phyloP scores from a whole-genome alignment of 1,140 invertebrate species.

The Plutomurus gul region DNA sequence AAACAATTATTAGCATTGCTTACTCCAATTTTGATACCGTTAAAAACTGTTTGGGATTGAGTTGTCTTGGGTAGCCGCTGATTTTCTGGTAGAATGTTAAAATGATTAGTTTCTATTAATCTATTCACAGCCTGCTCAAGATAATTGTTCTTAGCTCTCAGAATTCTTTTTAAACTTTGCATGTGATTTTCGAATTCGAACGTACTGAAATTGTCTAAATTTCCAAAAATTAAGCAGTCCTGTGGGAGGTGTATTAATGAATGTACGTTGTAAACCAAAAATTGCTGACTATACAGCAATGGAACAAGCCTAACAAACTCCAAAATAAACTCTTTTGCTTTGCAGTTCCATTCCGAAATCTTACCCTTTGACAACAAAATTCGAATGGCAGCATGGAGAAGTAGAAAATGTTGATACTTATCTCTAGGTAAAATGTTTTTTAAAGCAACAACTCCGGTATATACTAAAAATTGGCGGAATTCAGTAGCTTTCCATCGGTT shows the following conservation, averaged over 20 bases:
- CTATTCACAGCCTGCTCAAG: neutral
- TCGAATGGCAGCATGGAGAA: neutral
- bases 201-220: neutral
- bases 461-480: neutral
- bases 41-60: no score
- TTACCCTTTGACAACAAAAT: neutral
- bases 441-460: neutral
- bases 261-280: constrained; percentile 18
- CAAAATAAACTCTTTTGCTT: neutral
- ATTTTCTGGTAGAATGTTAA: no score
- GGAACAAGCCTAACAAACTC: neutral
- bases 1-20: no score
- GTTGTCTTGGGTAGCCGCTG: no score
- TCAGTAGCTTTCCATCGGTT: neutral
- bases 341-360: neutral
- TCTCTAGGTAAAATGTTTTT: neutral
- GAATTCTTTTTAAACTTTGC: neutral
- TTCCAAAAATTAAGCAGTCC: neutral
- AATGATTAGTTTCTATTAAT: no score
- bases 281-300: neutral
- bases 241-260: neutral
- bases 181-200: constrained; percentile 17
- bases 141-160: neutral
- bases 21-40: no score
- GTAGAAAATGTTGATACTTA: neutral